Evolutionary conservation across 2,888 invertebrate species (phyloP).

Genomic region (Leucania comma): DNA sequence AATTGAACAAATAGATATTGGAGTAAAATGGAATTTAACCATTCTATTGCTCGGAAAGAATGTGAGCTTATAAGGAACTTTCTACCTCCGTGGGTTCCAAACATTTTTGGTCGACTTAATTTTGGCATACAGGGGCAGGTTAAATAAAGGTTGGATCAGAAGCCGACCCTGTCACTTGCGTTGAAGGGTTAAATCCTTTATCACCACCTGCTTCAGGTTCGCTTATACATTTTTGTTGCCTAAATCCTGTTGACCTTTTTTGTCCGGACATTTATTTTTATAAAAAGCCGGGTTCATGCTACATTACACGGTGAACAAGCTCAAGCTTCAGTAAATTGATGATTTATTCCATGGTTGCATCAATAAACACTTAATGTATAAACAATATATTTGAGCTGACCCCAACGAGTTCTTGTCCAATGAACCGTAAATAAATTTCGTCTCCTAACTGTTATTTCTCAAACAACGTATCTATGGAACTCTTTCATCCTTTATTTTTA

Average conservation of each 20-base stretch:
- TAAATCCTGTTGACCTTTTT: constrained; percentile 52
- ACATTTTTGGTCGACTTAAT: constrained; percentile 54
- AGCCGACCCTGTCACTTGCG: constrained; percentile 32
- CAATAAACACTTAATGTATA: constrained; percentile 13
- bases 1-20: constrained; percentile 21
- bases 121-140: constrained; percentile 27
- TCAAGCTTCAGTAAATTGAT: constrained; percentile 47
- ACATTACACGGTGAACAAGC: constrained; percentile 42
- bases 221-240: constrained; percentile 26
- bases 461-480: neutral
- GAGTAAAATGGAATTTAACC: constrained; percentile 29
- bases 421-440: neutral
- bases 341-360: constrained; percentile 9
- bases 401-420: neutral
- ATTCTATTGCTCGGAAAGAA: constrained; percentile 23
- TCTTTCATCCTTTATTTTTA: constrained; percentile 20
- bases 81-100: constrained; percentile 8
- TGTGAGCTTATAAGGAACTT: constrained; percentile 31
- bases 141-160: constrained; percentile 38
- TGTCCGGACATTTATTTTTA: constrained; percentile 38
- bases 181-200: constrained; percentile 53
- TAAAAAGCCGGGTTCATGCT: constrained; percentile 10
- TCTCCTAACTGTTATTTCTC: neutral
- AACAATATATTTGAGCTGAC: neutral
- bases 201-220: constrained; percentile 48